phyloP scores from a whole-genome alignment of 2,113 vertebrate genomes.

The Pelusios castaneus region DNA sequence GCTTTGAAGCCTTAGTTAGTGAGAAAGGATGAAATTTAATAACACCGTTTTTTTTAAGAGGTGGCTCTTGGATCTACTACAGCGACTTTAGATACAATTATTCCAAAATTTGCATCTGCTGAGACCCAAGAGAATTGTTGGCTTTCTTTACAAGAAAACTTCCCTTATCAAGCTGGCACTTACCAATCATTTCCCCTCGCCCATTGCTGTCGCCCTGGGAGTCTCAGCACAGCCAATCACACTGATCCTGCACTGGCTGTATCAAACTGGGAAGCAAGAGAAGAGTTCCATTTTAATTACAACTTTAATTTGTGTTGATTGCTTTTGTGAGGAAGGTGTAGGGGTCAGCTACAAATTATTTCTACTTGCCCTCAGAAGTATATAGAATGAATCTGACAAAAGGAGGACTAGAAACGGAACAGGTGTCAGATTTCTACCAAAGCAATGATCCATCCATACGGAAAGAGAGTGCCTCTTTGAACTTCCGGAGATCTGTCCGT shows the following conservation, averaged over 20 bases:
- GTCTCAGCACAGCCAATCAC: not conserved
- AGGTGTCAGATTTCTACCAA: not conserved
- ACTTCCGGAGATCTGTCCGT: not conserved
- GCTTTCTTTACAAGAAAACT: not conserved
- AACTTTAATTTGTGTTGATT: not conserved
- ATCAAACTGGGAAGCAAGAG: not conserved
- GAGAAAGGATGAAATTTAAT: fast-evolving
- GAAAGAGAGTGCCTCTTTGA: not conserved
- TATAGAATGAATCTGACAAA: not conserved
- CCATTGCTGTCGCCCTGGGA: not conserved
- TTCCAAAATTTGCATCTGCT: fast-evolving
- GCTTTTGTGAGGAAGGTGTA: not conserved
- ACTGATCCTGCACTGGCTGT: not conserved
- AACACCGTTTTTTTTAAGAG: fast-evolving
- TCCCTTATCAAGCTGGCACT: not conserved
- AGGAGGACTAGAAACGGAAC: not conserved
- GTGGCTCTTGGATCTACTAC: fast-evolving
- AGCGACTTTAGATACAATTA: not conserved
- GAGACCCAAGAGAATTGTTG: not conserved
- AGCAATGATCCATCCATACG: not conserved
- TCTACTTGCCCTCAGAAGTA: not conserved
- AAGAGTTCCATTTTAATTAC: not conserved
- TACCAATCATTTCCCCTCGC: not conserved
- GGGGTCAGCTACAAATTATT: not conserved
- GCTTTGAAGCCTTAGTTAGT: conserved; percentile 3